These are phyloP conservation scores for Montipora sp. DNA, from an alignment of 64 coral and sea anemone species.

Conservation along the genomic window DNA sequence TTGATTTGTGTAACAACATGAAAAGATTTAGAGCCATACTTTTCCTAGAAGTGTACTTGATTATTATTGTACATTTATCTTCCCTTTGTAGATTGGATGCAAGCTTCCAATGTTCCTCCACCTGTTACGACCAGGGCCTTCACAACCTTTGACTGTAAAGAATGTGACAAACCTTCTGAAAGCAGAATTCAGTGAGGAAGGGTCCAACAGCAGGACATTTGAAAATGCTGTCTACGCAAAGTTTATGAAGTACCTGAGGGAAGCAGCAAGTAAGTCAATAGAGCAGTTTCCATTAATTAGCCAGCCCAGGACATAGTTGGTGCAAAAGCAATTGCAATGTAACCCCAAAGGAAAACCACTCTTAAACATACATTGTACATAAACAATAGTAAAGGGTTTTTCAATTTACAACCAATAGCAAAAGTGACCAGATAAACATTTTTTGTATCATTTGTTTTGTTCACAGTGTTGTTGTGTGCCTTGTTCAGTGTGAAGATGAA, in stretches of 20 bases:
- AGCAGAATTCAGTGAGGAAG: constrained; percentile 47
- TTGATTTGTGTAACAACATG: not conserved
- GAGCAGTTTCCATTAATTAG: not conserved
- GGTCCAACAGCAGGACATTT: constrained; percentile 47
- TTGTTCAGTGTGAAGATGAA: not conserved
- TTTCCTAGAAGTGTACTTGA: not conserved
- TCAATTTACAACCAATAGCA: not conserved
- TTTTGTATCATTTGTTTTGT: constrained; percentile 19
- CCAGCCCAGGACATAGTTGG: not conserved
- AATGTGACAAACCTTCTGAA: constrained; percentile 19
- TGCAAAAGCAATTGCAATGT: not conserved
- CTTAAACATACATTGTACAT: not conserved
- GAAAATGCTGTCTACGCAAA: constrained; percentile 31
- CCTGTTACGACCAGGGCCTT: constrained; percentile 3
- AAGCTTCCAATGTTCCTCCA: constrained; percentile 39
- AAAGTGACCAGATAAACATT: not conserved
- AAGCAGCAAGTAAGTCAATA: constrained; percentile 40
- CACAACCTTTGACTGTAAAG: constrained; percentile 8
- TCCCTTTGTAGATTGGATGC: constrained; percentile 29
- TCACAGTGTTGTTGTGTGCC: constrained; percentile 2
- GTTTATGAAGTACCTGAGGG: constrained; percentile 53
- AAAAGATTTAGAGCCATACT: constrained; percentile 20
- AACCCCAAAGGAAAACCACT: not conserved
- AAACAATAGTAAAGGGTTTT: not conserved
- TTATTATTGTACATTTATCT: constrained; percentile 13